Evolutionary conservation across 1,140 invertebrate genomes (phyloP), one percentile per base, ranked within the genome.

Genomic region (Drosophila biarmipes): DNA sequence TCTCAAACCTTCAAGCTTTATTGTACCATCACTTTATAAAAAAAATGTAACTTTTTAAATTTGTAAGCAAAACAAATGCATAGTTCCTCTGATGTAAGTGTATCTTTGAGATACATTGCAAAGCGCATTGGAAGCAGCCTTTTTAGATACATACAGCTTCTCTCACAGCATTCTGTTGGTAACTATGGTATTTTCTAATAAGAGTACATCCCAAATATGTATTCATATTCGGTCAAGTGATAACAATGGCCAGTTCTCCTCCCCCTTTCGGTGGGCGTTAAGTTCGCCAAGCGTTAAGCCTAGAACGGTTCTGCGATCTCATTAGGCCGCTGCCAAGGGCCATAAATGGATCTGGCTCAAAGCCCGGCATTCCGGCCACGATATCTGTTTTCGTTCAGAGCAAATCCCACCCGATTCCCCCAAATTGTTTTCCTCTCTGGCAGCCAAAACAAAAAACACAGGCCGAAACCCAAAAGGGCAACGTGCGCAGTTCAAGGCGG

Each of bases 401-500:
- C 0, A 38, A 6, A 56, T 8, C 11, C 56, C 29, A 15, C 46
- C 56, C 56, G n/a, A 57, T 31, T 8, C 53, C 4, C 11, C 6
- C 4, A 5, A 42, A 19, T 15, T 1, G 8, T 42, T 4, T 42
- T 8, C 11, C 7, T 59, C 4, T 27, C 12, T 7, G 11, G 7
- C 12, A 71, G 29, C 21, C 27, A 27, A 29, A 24, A 10, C 29
- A 11, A 34, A 19, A 34, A 19, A 10, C 24, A 17, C 29, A 55
- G 24, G 42, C 17, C 19, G 34, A 48, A 34, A 12, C 21, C 24
- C 51, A 54, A 79, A 62, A 58, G 63, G 72, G 42, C 72, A 75
- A 37, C 69, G 68, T 42, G 68, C 59, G 56, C 27, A 68, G 69
- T 66, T 76, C 73, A 76, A 59, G 73, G 69, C 73, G 59, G 27